Evolutionary conservation across 2,113 vertebrate species (phyloP), one percentile per base, ranked within the genome.

Genomic region (Prunella fulvescens): DNA sequence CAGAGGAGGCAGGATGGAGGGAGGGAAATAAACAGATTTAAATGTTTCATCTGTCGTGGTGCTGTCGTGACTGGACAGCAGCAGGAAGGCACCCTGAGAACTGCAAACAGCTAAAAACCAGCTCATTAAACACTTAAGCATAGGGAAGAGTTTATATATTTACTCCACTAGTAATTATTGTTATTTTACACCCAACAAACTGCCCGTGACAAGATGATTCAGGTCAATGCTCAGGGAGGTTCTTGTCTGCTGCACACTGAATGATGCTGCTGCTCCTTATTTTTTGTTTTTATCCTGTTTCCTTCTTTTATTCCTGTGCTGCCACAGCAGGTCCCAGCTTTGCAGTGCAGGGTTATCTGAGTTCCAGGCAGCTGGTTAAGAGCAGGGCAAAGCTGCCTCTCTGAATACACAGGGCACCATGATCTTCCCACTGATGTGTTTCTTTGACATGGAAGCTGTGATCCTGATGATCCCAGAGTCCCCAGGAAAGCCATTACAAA

Each of bases 11-110:
- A 60, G 64, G 62, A 56, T 26, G 33, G 28, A 23, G 72, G 51
- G 53, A 86, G 37, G 39, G 31, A 86, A 90, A 62, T 51, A 78
- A 91, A 78, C 19, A 60, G 17, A 62, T 86, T 74, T 80, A 72
- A 86, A 67, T 85, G 24, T 65, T 93, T 81, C 45, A 35, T 42
- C 25, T 82, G 40, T 61, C 9, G 10, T 47, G 84, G 20, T 17
- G 25, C 14, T 73, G 58, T 64, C 1, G 0, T 50, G 73, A 64
- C 65, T 28, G 57, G 54, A 42, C 44, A 83, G 81, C 61, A 81
- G 57, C 39, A 74, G 60, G 70, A 57, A 87, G 90, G 42, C 29
- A 69, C 40, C 57, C 70, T 26, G 73, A 69, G 58, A 53, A 82
- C 31, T 23, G 7, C 1, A 62, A 40, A 71, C 45, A 57, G 76